Conservation (phyloP, 2,113 vertebrate species). For the Mesembrinibis cayennensis region DNA sequence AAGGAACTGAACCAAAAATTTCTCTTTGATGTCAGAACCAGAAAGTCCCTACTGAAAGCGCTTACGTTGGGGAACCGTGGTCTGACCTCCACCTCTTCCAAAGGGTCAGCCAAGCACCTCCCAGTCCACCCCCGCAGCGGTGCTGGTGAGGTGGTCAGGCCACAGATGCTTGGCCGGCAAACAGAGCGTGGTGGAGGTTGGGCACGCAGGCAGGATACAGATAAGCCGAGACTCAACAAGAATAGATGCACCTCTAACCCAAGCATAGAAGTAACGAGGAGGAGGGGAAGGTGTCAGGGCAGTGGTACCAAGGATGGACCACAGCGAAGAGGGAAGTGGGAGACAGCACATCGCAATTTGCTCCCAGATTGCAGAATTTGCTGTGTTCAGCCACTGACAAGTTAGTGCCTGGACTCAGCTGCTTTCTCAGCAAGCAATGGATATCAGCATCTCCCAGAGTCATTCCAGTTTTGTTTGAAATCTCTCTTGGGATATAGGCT, state of each 20-base stretch:
- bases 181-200: fast-evolving
- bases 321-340: background rate
- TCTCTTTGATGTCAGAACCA: background rate
- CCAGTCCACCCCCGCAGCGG: background rate
- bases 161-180: background rate
- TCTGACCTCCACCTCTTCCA: background rate
- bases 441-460: background rate
- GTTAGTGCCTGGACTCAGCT: background rate
- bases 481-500: background rate
- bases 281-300: background rate
- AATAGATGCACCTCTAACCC: background rate
- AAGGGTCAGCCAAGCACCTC: background rate
- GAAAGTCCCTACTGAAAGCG: background rate
- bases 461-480: background rate
- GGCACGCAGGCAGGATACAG: background rate
- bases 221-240: fast-evolving
- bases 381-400: background rate
- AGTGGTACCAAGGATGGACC: background rate
- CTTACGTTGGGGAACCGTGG: background rate
- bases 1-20: background rate
- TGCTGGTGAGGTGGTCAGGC: background rate
- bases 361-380: background rate
- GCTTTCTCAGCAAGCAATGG: background rate
- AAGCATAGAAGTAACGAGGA: fast-evolving
- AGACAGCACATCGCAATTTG: background rate